Conservation (phyloP, 2,113 vertebrate species). For the Dermatemys mawii region DNA sequence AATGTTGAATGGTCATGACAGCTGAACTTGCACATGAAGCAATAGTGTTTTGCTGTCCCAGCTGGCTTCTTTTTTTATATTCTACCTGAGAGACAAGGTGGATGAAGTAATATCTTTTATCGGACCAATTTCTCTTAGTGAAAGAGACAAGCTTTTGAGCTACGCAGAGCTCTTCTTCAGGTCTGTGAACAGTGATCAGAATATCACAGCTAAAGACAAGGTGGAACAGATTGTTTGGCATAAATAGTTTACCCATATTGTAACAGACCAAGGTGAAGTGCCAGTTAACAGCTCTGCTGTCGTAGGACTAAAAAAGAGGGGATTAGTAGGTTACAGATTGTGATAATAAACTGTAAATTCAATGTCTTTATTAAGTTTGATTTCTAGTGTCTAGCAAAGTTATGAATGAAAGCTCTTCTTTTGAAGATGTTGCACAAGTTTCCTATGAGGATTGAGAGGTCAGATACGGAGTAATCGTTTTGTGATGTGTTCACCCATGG, state of each 20-base stretch:
- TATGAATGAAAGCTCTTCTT: not conserved
- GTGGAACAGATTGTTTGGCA: not conserved
- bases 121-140: not conserved
- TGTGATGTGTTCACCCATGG: not conserved
- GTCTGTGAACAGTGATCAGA: not conserved
- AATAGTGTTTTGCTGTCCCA: not conserved
- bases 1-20: not conserved
- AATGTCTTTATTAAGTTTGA: not conserved
- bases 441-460: not conserved
- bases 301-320: not conserved
- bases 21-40: not conserved
- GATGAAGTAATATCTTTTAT: not conserved
- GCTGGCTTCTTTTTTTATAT: not conserved
- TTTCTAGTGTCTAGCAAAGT: not conserved
- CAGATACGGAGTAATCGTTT: not conserved
- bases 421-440: not conserved
- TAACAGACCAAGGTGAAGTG: not conserved
- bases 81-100: not conserved
- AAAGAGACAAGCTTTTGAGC: not conserved
- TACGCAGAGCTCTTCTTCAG: not conserved
- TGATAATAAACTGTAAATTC: not conserved
- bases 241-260: not conserved
- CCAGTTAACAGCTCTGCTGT: not conserved
- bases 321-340: not conserved
- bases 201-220: not conserved